Percentiles rank a stretch among this genome's conserved stretches.
These are phyloP conservation scores for Hydrotaea cyrtoneurina DNA, from an alignment of 2,888 invertebrate species.

Conservation along the genomic window DNA sequence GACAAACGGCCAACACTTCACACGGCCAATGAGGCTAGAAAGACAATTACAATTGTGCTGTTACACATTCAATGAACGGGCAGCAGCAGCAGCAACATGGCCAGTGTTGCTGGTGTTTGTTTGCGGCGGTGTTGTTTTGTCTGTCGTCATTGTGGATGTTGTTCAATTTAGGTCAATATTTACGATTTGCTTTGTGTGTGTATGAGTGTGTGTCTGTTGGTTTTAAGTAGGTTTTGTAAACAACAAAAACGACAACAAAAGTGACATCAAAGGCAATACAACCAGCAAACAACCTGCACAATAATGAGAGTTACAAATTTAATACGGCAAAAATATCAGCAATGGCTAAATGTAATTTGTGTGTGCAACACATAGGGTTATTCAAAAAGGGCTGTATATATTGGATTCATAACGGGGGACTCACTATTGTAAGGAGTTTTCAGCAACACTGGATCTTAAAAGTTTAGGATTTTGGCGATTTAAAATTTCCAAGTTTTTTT, in stretches of 20 bases:
- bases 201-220: not conserved
- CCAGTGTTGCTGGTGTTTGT: not conserved
- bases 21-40: not conserved
- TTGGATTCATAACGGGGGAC: too few species aligned
- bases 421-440: too few species aligned
- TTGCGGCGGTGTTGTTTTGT: not conserved
- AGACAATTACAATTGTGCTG: not conserved
- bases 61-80: slow-evolving; percentile 1
- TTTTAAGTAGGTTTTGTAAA: slow-evolving; percentile 28
- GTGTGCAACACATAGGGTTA: not conserved
- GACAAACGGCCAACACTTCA: not conserved
- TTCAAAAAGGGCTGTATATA: too few species aligned
- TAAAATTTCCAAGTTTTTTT: too few species aligned
- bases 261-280: not conserved
- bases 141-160: slow-evolving; percentile 13
- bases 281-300: slow-evolving; percentile 17
- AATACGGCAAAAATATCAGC: not conserved
- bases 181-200: slow-evolving; percentile 20
- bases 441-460: too few species aligned
- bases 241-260: not conserved
- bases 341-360: slow-evolving; percentile 12
- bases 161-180: slow-evolving; percentile 48
- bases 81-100: not conserved
- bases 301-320: slow-evolving; percentile 17
- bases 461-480: too few species aligned